Percentiles rank a stretch among this genome's conserved stretches.
Conservation (phyloP, 2,888 invertebrate species). For the Platycnemis pennipes region DNA sequence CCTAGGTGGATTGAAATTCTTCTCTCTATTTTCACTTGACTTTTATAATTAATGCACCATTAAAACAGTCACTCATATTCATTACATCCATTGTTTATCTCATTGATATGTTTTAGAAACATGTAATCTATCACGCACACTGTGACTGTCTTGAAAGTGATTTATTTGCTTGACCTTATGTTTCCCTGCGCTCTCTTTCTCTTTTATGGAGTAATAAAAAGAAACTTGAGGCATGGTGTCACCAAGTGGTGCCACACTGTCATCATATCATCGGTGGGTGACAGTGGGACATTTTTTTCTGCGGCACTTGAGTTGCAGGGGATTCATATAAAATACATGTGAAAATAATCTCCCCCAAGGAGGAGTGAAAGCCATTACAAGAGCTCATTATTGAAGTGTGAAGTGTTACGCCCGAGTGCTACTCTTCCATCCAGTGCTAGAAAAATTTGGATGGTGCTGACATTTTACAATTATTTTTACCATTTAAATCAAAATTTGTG, state of each 20-base stretch:
- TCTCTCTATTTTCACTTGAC: not conserved
- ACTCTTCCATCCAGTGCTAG: conserved; percentile 60
- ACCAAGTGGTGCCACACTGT: not conserved
- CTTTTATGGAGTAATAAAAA: conserved; percentile 27
- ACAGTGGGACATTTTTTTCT: not conserved
- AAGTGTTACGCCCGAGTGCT: conserved; percentile 53
- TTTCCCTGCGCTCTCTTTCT: conserved; percentile 35
- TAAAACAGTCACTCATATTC: conserved; percentile 20
- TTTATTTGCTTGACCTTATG: conserved; percentile 29
- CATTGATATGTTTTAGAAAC: conserved; percentile 32
- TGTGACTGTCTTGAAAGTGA: conserved; percentile 49
- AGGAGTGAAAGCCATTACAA: conserved; percentile 38
- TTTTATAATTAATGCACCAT: conserved; percentile 46
- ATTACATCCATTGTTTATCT: conserved; percentile 47
- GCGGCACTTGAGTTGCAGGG: conserved; percentile 38
- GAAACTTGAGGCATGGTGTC: conserved; percentile 19
- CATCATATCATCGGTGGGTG: not conserved
- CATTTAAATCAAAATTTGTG: conserved; percentile 56
- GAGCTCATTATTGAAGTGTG: conserved; percentile 48
- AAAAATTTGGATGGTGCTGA: conserved; percentile 51
- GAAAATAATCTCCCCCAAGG: conserved; percentile 30
- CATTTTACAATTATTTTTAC: conserved; percentile 59
- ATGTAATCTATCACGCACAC: conserved; percentile 60
- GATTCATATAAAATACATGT: not conserved
- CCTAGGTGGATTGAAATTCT: not conserved